Conservation (phyloP, 2,888 invertebrate genomes). For the Halictus ligatus region DNA sequence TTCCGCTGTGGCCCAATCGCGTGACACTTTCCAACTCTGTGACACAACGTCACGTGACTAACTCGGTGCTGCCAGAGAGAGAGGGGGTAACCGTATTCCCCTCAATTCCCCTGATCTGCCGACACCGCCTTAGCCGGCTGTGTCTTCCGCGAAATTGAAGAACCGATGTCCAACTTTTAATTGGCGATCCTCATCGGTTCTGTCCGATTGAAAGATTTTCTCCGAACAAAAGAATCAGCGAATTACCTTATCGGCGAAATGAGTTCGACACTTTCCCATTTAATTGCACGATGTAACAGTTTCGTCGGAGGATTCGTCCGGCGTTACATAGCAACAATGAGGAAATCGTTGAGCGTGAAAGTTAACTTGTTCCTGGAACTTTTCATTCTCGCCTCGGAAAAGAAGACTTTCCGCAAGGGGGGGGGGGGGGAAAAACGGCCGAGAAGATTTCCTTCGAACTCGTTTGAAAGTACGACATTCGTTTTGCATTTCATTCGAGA, state of each 20-base stretch:
- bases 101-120: neutral
- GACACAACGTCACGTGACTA: too few relatives aligned
- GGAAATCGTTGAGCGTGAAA: constrained; percentile 29
- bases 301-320: constrained; percentile 11
- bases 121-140: neutral
- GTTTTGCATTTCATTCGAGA: constrained; percentile 63
- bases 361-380: constrained; percentile 32
- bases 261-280: constrained; percentile 1
- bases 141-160: neutral
- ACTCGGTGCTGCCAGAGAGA: too few relatives aligned
- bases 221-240: neutral
- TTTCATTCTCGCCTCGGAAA: constrained; percentile 16
- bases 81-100: too few relatives aligned
- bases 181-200: neutral
- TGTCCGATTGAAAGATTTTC: neutral
- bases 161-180: neutral
- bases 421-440: constrained; percentile 24
- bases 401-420: constrained; percentile 5
- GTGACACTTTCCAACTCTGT: too few relatives aligned
- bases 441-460: constrained; percentile 51
- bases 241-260: neutral
- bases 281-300: neutral
- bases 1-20: too few relatives aligned
- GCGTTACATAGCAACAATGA: constrained; percentile 11
- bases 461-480: constrained; percentile 53